Conservation (phyloP, 2,888 invertebrate species). For the Ochropleura plecta region DNA sequence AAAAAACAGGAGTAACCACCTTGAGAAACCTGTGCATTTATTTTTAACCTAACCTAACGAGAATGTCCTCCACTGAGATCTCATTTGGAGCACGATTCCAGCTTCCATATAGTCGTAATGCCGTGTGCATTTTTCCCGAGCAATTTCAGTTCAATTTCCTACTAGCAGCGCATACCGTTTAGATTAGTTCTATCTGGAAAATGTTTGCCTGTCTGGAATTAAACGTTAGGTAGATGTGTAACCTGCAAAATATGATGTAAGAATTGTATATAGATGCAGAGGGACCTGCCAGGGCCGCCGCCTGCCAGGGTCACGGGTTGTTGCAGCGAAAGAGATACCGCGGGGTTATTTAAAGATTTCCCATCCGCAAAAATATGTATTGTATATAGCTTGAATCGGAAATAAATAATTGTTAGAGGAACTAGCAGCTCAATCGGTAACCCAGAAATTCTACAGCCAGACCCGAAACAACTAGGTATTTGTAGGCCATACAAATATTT, state of each 20-base stretch:
- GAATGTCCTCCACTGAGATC: not conserved
- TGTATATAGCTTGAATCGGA: too few species aligned
- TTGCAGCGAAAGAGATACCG: too few species aligned
- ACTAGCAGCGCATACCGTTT: slow-evolving; percentile 34
- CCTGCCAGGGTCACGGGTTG: too few species aligned
- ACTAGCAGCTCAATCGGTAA: too few species aligned
- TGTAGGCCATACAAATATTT: too few species aligned
- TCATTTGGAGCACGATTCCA: slow-evolving; percentile 26
- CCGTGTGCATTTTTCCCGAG: slow-evolving; percentile 49
- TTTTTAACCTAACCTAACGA: slow-evolving; percentile 16
- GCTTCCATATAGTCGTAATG: slow-evolving; percentile 35
- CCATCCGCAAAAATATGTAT: too few species aligned
- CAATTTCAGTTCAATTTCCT: slow-evolving; percentile 63
- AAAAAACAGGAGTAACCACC: not conserved
- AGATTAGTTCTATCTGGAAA: slow-evolving; percentile 26
- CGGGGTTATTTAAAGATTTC: too few species aligned
- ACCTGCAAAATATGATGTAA: not conserved
- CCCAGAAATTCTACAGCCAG: too few species aligned
- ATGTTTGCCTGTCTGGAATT: slow-evolving; percentile 9
- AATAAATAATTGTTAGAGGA: too few species aligned
- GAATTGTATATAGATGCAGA: not conserved
- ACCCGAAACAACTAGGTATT: too few species aligned
- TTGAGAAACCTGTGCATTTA: not conserved
- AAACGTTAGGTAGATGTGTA: not conserved
- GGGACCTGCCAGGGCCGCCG: too few species aligned